Percentiles rank a stretch among this genome's conserved stretches.
Evolutionary conservation across 2,113 vertebrate genomes (phyloP).

Genomic region (Salvelinus fontinalis): DNA sequence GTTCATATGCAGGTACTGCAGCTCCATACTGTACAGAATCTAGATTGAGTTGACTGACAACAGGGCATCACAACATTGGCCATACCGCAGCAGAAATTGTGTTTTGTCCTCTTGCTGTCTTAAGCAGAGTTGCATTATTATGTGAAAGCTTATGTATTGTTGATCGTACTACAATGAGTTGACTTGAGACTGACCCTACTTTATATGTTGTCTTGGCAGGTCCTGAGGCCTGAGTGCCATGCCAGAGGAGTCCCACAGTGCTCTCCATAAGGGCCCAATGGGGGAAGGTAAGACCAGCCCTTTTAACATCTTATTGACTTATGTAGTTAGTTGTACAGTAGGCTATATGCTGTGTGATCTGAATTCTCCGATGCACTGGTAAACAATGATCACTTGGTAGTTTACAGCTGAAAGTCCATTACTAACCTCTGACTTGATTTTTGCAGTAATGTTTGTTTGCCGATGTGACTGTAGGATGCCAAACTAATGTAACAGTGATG

Average conservation of each 20-base stretch:
- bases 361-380: background rate
- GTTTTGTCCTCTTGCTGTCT: too few species aligned
- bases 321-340: background rate
- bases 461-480: too few species aligned
- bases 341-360: background rate
- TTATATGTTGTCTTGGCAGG: slow-evolving; percentile 56
- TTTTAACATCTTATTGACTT: background rate
- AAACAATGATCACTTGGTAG: background rate
- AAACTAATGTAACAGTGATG: too few species aligned
- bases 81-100: too few species aligned
- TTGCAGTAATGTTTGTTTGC: background rate
- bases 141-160: too few species aligned
- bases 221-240: slow-evolving; percentile 72
- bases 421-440: background rate
- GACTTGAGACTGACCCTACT: slow-evolving; percentile 9
- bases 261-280: slow-evolving; percentile 71
- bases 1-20: too few species aligned
- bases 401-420: background rate
- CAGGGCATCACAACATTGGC: too few species aligned
- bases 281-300: slow-evolving; percentile 74
- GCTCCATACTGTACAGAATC: too few species aligned
- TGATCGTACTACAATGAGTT: slow-evolving; percentile 7
- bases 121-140: too few species aligned
- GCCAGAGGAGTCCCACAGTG: slow-evolving; percentile 72
- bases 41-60: too few species aligned